Percentiles rank a stretch among this genome's conserved stretches.
Evolutionary conservation across 2,113 vertebrate genomes (phyloP).

Genomic region (Pseudopodoces humilis): DNA sequence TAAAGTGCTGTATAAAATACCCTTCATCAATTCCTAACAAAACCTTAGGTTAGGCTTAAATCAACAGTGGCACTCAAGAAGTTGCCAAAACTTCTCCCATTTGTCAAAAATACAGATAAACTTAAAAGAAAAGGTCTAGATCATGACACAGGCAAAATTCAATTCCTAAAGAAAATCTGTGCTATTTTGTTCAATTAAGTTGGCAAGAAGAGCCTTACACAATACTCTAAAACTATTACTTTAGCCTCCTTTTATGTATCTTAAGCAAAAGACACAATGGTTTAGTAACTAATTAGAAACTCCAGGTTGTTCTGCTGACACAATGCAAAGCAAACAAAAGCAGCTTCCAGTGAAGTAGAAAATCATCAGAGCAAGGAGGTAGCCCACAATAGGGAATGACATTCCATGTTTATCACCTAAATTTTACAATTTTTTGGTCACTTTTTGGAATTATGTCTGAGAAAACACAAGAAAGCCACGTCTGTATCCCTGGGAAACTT

Average conservation of each 20-base stretch:
- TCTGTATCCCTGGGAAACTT: not conserved
- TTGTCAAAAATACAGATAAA: not conserved
- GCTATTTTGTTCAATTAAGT: not conserved
- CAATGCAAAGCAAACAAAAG: not conserved
- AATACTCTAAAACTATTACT: not conserved
- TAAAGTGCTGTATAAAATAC: not conserved
- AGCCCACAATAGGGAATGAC: not conserved
- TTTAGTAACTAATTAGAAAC: not conserved
- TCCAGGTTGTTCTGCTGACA: not conserved
- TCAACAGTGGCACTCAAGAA: not conserved
- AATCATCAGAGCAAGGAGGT: not conserved
- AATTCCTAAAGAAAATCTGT: not conserved
- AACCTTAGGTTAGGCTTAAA: not conserved
- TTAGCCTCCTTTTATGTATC: not conserved
- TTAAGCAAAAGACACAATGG: not conserved
- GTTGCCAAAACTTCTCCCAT: not conserved
- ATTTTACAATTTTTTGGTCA: rapidly evolving
- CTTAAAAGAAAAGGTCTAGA: not conserved
- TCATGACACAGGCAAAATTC: not conserved
- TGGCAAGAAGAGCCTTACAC: not conserved
- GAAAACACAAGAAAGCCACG: not conserved
- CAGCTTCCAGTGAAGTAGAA: not conserved
- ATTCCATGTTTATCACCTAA: not conserved
- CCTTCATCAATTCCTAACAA: not conserved
- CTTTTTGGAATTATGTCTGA: not conserved